Evolutionary conservation across 2,888 invertebrate species (phyloP), one percentile per base, ranked within the genome.

Genomic region (Myopa tessellatipennis): DNA sequence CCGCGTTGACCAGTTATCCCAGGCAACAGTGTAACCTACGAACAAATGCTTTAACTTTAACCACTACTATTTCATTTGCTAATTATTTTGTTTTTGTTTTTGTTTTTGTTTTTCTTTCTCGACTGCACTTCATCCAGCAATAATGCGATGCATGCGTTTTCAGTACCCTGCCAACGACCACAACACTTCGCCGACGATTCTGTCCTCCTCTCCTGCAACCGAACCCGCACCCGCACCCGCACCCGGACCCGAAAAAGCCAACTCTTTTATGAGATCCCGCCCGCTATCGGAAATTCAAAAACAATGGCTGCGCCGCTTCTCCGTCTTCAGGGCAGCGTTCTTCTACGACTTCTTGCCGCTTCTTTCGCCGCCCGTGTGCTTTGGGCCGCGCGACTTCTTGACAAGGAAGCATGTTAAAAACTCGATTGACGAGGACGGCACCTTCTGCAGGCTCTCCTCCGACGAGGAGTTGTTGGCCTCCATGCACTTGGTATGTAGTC

Each of bases 361-460:
- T 3, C 45, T 45, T 14, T 69, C 69, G 58, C 75, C 45, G 38
- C 26, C 58, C 75, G 79, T 78, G 79, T 45, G 75, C 78, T 86
- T 86, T 68, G 85, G 82, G 34, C 82, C 81, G 67, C 88, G 87
- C 34, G 88, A 85, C 81, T 87, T 88, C 82, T 88, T 88, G 4
- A 88, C 82, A 63, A 88, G 83, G 77, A 88, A 88, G 80, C 88
- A 88, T 36, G 88, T 88, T 79, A 88, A 84, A 77, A 88, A 88
- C 82, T 88, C 88, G 63, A 88, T 88, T 61, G 88, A 88, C 74
- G 88, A 87, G 50, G 88, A 84, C 34, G 75, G 75, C 76, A 85
- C 85, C 83, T 88, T 88, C 69, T 86, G 88, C 36, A 88, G 83
- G 79, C 88, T 88, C 82, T 88, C 88, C 81, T 88, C 88, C n/a